A percentile compares a stretch with the other conserved stretches of the same genome.
These are phyloP conservation scores for Brachyptera risi DNA, from an alignment of 2,888 invertebrate genomes.

Conservation along the genomic window DNA sequence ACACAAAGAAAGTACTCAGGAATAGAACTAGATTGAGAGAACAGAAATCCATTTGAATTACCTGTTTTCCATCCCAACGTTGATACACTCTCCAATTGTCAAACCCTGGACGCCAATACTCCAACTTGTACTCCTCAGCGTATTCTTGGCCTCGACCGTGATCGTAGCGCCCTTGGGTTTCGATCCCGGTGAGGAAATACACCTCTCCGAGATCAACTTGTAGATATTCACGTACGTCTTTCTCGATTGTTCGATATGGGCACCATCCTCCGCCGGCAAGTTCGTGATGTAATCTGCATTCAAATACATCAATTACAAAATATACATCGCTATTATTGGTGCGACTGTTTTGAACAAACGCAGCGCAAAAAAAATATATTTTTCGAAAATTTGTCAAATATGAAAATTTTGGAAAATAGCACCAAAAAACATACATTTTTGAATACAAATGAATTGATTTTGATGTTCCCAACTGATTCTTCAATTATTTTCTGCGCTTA, in stretches of 20 bases:
- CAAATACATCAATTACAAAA: background rate
- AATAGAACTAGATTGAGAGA: no score
- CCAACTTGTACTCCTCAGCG: conserved; percentile 64
- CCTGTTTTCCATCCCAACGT: conserved; percentile 63
- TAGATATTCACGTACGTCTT: conserved; percentile 62
- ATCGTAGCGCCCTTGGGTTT: conserved; percentile 74
- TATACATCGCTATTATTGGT: no score
- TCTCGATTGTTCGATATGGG: conserved; percentile 61
- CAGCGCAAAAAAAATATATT: no score
- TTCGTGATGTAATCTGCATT: conserved; percentile 61
- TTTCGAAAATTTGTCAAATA: no score
- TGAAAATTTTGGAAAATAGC: no score
- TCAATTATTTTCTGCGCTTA: no score
- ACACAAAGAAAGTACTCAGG: no score
- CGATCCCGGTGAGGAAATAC: conserved; percentile 64
- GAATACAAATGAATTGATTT: no score
- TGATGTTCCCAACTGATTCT: no score
- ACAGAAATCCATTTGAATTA: no score
- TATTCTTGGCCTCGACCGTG: conserved; percentile 71
- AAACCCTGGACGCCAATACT: conserved; percentile 62
- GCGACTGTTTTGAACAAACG: no score
- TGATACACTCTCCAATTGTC: conserved; percentile 60
- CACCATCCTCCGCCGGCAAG: conserved; percentile 75
- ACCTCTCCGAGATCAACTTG: conserved; percentile 58
- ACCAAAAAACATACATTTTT: no score